Base-by-base conservation (phyloP, 2,888 invertebrate species). In the Idaea straminata region DNA sequence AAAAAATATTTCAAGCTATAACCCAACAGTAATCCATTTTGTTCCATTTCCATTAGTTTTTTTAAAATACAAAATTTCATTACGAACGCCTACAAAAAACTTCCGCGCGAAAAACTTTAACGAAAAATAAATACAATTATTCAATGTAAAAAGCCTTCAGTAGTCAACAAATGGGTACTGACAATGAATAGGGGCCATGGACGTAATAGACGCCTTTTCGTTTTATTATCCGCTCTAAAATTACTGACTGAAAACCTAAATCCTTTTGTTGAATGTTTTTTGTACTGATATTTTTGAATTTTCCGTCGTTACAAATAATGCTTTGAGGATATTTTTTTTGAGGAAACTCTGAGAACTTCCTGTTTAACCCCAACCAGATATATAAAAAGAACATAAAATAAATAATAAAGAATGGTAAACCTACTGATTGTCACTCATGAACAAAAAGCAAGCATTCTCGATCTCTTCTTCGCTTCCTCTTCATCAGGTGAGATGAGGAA, bases 41-140 rank as follows among this genome's bases (percentile, higher is more conserved):
- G 25, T 4, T 47, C 47, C 47, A 47, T 47, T 47, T 47, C 47
- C 47, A 47, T 47, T 10, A 6, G 10, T 6, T 47, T 47, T 47
- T 47, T 6, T 6, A 25, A 25, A 25, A 25, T 47, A 5, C 3
- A 4, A 47, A 47, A 7, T 38, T 47, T 47, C 47, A 10, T 47
- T 47, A 47, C 6, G 47, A 7, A 47, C 47, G 47, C 10, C 13
- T 2, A 47, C 47, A 47, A 47, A 47, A 47, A 47, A 47, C 47
- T 47, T 47, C 47, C 47, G 47, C 47, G 7, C 47, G 7, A 13
- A 47, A 47, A 47, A 47, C 47, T 4, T 47, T 47, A 47, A 47
- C 47, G 47, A 47, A 47, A 47, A 47, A 47, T 47, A 47, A 47
- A 47, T 47, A 47, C 47, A 47, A 47, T 47, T 47, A 47, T 47